Evolutionary conservation across 2,113 vertebrate genomes (phyloP).

Genomic region (Festucalex cinctus): DNA sequence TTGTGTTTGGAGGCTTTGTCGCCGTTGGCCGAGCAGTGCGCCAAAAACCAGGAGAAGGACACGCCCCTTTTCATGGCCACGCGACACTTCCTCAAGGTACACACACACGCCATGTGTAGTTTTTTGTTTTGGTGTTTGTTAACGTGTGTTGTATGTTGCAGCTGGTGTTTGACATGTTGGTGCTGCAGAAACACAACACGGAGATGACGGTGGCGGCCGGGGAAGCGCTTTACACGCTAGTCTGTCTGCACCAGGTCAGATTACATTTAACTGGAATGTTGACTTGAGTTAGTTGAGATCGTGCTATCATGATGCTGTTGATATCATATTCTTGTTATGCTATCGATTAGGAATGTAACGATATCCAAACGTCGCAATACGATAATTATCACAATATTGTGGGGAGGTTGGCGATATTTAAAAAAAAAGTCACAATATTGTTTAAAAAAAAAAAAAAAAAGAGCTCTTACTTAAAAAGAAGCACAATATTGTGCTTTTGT

Average conservation of each 20-base stretch:
- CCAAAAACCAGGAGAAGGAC: conserved; percentile 94
- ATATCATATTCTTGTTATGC: too few relatives aligned
- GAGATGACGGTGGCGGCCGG: conserved; percentile 97
- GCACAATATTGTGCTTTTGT: too few relatives aligned
- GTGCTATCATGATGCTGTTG: too few relatives aligned
- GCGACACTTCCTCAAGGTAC: conserved; percentile 94
- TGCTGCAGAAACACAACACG: conserved; percentile 97
- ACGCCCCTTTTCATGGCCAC: conserved; percentile 92
- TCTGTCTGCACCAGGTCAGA: conserved; percentile 81
- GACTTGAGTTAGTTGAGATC: background rate
- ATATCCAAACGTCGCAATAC: too few relatives aligned
- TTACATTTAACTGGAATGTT: background rate
- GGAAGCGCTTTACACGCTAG: conserved; percentile 96
- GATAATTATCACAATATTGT: too few relatives aligned
- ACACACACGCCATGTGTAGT: background rate
- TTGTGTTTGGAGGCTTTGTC: conserved; percentile 95
- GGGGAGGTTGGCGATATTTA: too few relatives aligned
- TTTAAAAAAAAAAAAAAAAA: too few relatives aligned
- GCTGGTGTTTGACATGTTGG: conserved; percentile 99
- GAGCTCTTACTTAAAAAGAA: too few relatives aligned
- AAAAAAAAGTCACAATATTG: too few relatives aligned
- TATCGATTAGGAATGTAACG: too few relatives aligned
- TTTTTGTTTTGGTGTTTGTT: too few relatives aligned
- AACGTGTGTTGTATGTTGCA: conserved; percentile 51
- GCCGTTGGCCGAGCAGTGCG: conserved; percentile 93